phyloP scores from a whole-genome alignment of 1,140 invertebrate species.

The Polypedilum vanderplanki region DNA sequence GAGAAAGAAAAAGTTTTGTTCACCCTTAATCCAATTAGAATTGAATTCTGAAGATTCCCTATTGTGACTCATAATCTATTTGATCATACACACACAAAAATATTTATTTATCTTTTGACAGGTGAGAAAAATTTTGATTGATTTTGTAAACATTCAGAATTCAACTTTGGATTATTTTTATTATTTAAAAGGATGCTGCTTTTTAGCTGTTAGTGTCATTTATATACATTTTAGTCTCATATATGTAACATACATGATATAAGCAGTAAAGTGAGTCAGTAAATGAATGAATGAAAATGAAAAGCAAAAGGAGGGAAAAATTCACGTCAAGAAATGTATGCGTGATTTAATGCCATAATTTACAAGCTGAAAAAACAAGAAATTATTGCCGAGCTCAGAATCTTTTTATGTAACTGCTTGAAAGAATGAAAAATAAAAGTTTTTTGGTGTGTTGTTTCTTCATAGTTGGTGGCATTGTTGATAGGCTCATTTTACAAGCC shows the following conservation, averaged over 20 bases:
- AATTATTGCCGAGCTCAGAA: slow-evolving; percentile 6
- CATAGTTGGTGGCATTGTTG: not conserved
- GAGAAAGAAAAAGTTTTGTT: not conserved
- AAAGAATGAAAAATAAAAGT: slow-evolving; percentile 1
- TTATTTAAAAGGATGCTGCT: too few relatives aligned
- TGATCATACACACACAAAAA: too few relatives aligned
- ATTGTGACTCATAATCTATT: too few relatives aligned
- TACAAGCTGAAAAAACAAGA: slow-evolving; percentile 7
- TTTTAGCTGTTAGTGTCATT: too few relatives aligned
- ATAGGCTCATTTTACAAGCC: not conserved
- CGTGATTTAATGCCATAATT: slow-evolving; percentile 7
- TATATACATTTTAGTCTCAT: not conserved
- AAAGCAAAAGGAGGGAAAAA: too few relatives aligned
- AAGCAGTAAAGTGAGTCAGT: not conserved
- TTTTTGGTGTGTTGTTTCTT: not conserved
- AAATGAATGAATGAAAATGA: too few relatives aligned
- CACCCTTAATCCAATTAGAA: not conserved
- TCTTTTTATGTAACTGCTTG: slow-evolving; percentile 2
- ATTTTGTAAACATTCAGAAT: too few relatives aligned
- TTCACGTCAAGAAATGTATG: slow-evolving; percentile 7
- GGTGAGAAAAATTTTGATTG: too few relatives aligned
- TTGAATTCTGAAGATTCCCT: too few relatives aligned
- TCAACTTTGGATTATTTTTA: too few relatives aligned
- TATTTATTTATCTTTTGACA: not conserved
- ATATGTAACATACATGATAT: not conserved